These are phyloP conservation scores for Micromussa lordhowensis DNA, from an alignment of 92 coral and sea anemone species.

Conservation along the genomic window DNA sequence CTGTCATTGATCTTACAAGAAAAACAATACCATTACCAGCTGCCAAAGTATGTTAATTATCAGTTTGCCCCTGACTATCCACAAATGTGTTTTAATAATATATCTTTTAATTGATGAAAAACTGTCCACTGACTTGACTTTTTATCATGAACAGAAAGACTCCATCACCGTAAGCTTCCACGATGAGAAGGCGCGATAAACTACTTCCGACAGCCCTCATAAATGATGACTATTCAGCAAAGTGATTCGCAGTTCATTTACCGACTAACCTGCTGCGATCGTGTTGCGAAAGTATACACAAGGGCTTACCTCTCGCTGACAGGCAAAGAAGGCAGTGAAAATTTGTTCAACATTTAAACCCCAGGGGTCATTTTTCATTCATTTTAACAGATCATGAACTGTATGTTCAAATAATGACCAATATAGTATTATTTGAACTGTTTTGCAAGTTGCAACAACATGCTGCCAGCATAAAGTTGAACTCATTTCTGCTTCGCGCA, in stretches of 20 bases:
- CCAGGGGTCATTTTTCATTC: not conserved
- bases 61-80: not conserved
- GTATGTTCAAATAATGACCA: not conserved
- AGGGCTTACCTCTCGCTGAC: not conserved
- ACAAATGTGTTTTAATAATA: not conserved
- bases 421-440: not conserved
- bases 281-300: not conserved
- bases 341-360: not conserved
- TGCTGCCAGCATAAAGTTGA: no score
- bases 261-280: not conserved
- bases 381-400: not conserved
- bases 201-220: not conserved
- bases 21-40: no score
- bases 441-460: no score
- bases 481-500: no score
- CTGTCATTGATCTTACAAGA: no score
- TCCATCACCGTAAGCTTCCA: no score
- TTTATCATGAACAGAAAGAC: no score
- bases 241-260: not conserved
- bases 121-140: not conserved
- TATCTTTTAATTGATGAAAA: not conserved
- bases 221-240: not conserved
- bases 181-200: not conserved
- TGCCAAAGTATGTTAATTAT: not conserved
- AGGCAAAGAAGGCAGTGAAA: not conserved